Evolutionary conservation across 2,113 vertebrate species (phyloP), one percentile per base, ranked within the genome.

Genomic region (Eclectus roratus): DNA sequence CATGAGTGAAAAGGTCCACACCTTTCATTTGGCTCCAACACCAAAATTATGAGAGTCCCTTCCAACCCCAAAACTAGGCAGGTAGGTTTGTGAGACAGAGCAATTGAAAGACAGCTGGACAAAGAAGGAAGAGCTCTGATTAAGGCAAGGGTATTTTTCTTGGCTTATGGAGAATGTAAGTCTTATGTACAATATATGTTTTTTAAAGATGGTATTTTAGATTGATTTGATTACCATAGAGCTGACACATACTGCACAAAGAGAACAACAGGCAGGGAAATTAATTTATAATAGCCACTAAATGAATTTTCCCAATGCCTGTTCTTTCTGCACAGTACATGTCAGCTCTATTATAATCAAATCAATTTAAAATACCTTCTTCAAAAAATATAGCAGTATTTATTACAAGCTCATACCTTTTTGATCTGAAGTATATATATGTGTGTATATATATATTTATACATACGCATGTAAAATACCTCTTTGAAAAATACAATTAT

Each of bases 281-380:
- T 95, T 94, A 89, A 96, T 94, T 93, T 97, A 81, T 94, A 95
- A 96, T 94, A 86, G 80, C 64, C 66, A 94, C 69, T 87, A 85
- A 89, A 93, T 96, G 90, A 91, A 96, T 96, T 96, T 97, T 83
- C 70, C 60, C 92, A 93, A 41, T 58, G 78, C 86, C 88, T 80
- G 31, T 93, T 96, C 93, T 94, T 93, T 96, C 91, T 92, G 80
- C 44, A 17, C 85, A 92, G 58, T 71, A 43, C 13, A 55, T 95
- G 87, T 94, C 91, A 96, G 92, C 97, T 93, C 50, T 95, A 55
- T 58, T 53, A 81, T 94, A 96, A 97, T 87, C 89, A 93, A 95
- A 97, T 97, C 72, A 90, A 93, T 93, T 96, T 52, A 89, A 93
- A 96, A 81, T 68, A 91, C 79, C 37, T 91, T 69, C 88, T 93